These are phyloP conservation scores for Imbricaverruca yamaguchii DNA, from an alignment of 2,888 invertebrate genomes.

Conservation along the genomic window DNA sequence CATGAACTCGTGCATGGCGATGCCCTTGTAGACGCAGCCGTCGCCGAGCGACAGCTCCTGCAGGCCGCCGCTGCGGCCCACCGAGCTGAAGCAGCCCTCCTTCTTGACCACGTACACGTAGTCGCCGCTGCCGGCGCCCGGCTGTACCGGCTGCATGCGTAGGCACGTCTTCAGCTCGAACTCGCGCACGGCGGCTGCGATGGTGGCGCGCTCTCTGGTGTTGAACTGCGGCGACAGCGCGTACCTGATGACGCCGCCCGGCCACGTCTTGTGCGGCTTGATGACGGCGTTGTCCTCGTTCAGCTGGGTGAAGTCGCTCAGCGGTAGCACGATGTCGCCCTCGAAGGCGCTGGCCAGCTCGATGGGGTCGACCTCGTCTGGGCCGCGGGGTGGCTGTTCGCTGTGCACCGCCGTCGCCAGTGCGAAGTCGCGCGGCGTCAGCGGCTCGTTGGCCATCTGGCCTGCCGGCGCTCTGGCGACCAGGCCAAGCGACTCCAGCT, in stretches of 20 bases:
- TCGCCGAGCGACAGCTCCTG: constrained; percentile 20
- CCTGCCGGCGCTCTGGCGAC: neutral
- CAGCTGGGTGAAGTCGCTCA: neutral
- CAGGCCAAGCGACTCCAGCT: neutral
- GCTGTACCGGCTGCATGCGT: neutral
- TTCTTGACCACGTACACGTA: neutral
- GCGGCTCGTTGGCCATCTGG: constrained; percentile 12
- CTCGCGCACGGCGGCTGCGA: neutral
- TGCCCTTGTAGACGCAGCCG: constrained; percentile 12
- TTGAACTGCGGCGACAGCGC: neutral
- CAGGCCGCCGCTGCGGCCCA: neutral
- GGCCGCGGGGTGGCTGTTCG: neutral
- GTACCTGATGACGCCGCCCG: neutral
- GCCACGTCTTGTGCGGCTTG: neutral
- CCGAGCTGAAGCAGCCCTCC: neutral
- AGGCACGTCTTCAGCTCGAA: neutral
- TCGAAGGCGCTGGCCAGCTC: constrained; percentile 5
- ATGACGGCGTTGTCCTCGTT: constrained; percentile 2
- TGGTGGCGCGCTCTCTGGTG: neutral
- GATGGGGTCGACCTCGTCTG: neutral
- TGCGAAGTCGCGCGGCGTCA: constrained; percentile 24
- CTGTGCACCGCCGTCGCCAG: neutral
- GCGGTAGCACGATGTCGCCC: neutral
- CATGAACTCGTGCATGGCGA: constrained; percentile 20
- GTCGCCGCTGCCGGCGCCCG: neutral